A percentile compares a stretch with the other conserved stretches of the same genome.
phyloP scores from a whole-genome alignment of 2,113 vertebrate species.

The Chlamydotis undulata region DNA sequence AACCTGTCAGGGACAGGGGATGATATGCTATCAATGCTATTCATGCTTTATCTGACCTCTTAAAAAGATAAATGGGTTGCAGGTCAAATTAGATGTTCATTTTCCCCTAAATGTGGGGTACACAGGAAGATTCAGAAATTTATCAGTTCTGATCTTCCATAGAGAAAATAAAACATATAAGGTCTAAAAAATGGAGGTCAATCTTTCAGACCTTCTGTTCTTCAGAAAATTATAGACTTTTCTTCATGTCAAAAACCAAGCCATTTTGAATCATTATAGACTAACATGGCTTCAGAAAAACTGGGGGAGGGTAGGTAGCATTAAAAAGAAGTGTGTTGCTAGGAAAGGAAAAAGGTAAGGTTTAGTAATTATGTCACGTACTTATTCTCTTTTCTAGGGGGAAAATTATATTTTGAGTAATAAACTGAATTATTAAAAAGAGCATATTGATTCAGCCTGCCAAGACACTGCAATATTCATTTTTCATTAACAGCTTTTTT shows the following conservation, averaged over 20 bases:
- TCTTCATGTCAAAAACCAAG: not conserved
- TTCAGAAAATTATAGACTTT: not conserved
- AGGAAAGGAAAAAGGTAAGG: not conserved
- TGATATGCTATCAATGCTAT: not conserved
- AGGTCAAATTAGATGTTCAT: not conserved
- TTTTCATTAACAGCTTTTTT: conserved; percentile 66
- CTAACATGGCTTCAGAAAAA: not conserved
- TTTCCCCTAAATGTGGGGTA: not conserved
- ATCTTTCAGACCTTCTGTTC: not conserved
- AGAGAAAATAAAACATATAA: not conserved
- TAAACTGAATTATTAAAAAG: conserved; percentile 57
- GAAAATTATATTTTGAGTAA: conserved; percentile 34
- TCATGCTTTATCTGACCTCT: not conserved
- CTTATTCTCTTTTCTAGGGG: conserved; percentile 48
- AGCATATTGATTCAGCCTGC: conserved; percentile 12
- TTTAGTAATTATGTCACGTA: not conserved
- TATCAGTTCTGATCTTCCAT: not conserved
- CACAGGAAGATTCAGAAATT: not conserved
- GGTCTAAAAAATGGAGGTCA: not conserved
- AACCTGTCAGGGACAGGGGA: not conserved
- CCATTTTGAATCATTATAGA: not conserved
- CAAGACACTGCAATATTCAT: conserved; percentile 53
- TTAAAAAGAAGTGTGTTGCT: not conserved
- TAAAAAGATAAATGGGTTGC: not conserved
- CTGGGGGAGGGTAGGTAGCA: not conserved